Conservation (phyloP, 2,888 invertebrate species). For the Leucophenga montana region DNA sequence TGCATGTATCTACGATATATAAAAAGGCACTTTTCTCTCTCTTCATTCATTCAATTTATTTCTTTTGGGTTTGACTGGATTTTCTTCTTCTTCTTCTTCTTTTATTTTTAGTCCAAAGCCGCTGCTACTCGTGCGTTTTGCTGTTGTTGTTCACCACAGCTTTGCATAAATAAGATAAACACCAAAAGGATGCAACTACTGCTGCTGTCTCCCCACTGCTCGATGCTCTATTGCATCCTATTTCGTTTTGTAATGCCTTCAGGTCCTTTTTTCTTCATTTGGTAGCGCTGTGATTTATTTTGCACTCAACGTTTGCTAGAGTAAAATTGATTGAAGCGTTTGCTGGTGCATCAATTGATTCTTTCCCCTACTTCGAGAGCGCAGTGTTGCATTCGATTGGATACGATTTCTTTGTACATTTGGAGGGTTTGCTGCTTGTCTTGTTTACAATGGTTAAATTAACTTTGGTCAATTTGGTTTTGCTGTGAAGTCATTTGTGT, state of each 20-base stretch:
- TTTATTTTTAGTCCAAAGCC: slow-evolving; percentile 18
- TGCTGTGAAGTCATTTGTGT: slow-evolving; percentile 40
- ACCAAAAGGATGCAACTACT: slow-evolving; percentile 46
- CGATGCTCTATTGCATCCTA: neutral
- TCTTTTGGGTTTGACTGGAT: slow-evolving; percentile 38
- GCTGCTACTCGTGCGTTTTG: slow-evolving; percentile 32
- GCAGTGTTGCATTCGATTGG: slow-evolving; percentile 11
- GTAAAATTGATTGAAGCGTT: slow-evolving; percentile 67
- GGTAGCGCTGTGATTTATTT: slow-evolving; percentile 62
- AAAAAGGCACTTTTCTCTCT: slow-evolving; percentile 39
- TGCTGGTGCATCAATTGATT: slow-evolving; percentile 63
- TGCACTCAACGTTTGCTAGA: slow-evolving; percentile 66
- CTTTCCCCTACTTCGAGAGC: slow-evolving; percentile 24
- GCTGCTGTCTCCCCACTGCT: neutral
- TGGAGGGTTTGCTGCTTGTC: slow-evolving; percentile 41
- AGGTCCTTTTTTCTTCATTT: slow-evolving; percentile 25
- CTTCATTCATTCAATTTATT: slow-evolving; percentile 63
- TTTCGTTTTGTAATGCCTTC: neutral
- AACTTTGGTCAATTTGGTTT: slow-evolving; percentile 65
- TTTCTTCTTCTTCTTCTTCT: slow-evolving; percentile 30
- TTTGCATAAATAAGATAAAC: slow-evolving; percentile 68
- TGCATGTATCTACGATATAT: slow-evolving; percentile 6
- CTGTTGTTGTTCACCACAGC: slow-evolving; percentile 57
- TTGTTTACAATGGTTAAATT: slow-evolving; percentile 64
- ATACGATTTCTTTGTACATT: slow-evolving; percentile 37